A percentile compares a stretch with the other conserved stretches of the same genome.
Conservation (phyloP, 2,888 invertebrate genomes). For the Lacanobia oleracea region DNA sequence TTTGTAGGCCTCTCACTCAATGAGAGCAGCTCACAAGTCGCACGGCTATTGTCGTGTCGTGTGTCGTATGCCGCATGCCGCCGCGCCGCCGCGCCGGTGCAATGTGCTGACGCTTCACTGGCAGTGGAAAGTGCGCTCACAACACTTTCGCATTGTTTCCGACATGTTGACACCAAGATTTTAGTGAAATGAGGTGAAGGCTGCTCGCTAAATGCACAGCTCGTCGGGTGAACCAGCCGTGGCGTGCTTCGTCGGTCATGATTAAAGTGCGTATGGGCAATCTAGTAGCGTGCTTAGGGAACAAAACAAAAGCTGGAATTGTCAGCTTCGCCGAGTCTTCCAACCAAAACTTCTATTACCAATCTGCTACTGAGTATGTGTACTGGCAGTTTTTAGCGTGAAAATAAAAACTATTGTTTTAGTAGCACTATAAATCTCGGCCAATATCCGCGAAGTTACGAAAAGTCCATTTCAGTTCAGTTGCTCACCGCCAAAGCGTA, state of each 20-base stretch:
- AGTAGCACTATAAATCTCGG: background rate
- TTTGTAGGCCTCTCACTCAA: conserved; percentile 69
- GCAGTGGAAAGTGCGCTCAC: conserved; percentile 57
- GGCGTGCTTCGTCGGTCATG: background rate
- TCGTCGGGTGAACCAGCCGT: background rate
- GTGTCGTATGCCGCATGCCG: conserved; percentile 41
- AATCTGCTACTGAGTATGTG: background rate
- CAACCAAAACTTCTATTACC: background rate
- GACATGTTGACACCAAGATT: conserved; percentile 33
- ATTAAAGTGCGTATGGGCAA: background rate
- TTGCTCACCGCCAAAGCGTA: conserved; percentile 25
- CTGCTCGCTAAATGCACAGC: conserved; percentile 17
- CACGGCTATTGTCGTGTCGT: conserved; percentile 64
- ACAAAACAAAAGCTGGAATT: background rate
- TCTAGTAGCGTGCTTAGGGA: background rate
- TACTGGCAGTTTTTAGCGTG: background rate
- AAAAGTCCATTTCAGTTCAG: conserved; percentile 25
- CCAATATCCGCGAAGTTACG: background rate
- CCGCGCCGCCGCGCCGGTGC: no score
- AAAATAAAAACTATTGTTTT: background rate
- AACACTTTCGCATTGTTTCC: conserved; percentile 55
- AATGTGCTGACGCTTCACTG: conserved; percentile 39
- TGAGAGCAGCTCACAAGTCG: conserved; percentile 68
- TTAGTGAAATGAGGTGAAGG: conserved; percentile 47
- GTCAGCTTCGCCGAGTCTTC: background rate